These are phyloP conservation scores for Eulithis testata DNA, from an alignment of 2,888 invertebrate species.

Conservation along the genomic window DNA sequence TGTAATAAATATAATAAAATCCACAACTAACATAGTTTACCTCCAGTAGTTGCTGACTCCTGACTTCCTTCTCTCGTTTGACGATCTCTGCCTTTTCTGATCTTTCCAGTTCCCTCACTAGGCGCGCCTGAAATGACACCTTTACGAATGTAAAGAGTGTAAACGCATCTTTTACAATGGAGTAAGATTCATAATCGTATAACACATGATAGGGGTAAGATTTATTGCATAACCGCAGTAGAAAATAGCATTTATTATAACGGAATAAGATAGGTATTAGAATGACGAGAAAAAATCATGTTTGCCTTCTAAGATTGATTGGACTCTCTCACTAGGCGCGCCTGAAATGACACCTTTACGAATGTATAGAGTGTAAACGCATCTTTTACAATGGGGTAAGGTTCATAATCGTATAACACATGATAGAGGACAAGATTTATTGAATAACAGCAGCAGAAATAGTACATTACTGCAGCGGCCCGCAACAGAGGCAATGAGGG, in stretches of 20 bases:
- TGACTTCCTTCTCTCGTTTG: conserved; percentile 91
- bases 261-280: no score
- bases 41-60: conserved; percentile 95
- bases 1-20: not conserved
- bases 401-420: no score
- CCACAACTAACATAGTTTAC: conserved; percentile 73
- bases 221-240: no score
- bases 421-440: no score
- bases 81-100: conserved; percentile 93
- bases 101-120: conserved; percentile 90
- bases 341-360: conserved; percentile 55
- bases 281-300: no score
- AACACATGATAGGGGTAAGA: no score
- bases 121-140: conserved; percentile 67
- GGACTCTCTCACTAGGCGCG: conserved; percentile 87
- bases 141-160: conserved; percentile 31
- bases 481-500: no score
- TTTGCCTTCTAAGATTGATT: no score
- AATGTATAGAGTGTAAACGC: conserved; percentile 29
- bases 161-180: conserved; percentile 15
- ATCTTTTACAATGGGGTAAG: conserved; percentile 17
- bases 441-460: no score
- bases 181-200: conserved; percentile 16
- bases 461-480: no score
- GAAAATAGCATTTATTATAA: no score